A percentile compares a stretch with the other conserved stretches of the same genome.
Evolutionary conservation across 2,113 vertebrate genomes (phyloP).

Genomic region (Megaceryle maxima): DNA sequence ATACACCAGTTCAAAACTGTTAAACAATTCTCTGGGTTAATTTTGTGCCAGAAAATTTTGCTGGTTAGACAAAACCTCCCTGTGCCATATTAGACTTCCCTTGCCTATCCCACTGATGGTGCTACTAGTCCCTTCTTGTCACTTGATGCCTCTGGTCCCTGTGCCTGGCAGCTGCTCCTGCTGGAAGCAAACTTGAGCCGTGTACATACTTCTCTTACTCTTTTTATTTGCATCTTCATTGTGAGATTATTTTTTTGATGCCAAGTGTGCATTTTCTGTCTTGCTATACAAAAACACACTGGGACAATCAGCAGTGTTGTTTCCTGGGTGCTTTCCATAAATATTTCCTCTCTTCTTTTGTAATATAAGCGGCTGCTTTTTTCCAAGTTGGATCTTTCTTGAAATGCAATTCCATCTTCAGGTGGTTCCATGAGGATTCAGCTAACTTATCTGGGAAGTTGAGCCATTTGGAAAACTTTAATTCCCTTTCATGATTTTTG

Average conservation of each 20-base stretch:
- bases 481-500: neutral
- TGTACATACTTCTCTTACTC: neutral
- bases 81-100: rapidly evolving
- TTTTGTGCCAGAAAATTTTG: neutral
- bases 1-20: neutral
- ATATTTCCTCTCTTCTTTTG: neutral
- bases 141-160: neutral
- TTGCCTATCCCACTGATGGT: neutral
- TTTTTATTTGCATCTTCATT: neutral
- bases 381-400: neutral
- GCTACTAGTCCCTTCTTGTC: neutral
- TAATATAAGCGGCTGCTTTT: neutral
- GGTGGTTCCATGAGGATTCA: neutral
- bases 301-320: neutral
- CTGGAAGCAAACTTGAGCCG: neutral
- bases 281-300: neutral
- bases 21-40: rapidly evolving
- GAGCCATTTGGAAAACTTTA: neutral
- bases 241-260: neutral
- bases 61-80: neutral
- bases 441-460: neutral
- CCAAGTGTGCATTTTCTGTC: neutral
- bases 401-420: neutral
- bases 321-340: neutral
- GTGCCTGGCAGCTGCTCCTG: neutral